Base-by-base conservation (phyloP, 2,113 vertebrate genomes). In the Athene cunicularia region DNA sequence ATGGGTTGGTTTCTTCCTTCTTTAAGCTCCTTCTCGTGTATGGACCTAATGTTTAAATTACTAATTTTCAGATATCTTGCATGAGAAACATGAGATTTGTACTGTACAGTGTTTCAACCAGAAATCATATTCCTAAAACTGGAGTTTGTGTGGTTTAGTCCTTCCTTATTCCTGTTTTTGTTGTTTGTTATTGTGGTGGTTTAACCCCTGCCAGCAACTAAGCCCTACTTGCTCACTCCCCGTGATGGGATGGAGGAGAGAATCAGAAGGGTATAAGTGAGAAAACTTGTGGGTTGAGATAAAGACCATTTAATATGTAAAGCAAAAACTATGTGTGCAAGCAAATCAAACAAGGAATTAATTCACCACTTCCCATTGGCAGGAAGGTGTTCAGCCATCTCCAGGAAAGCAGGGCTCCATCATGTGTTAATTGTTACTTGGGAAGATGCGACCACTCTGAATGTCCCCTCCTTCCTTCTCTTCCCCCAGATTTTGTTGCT, bases 241-340 rank as follows among this genome's bases (percentile, higher is more conserved):
- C 3, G 8, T 5, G 2, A 5, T 14, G 11, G 9, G 6, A 11
- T 21, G 26, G 7, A 9, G 19, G 26, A 86, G 4, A 71, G 15
- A 89, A 74, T 5, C 2, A 1, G 26, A 74, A 74, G 3, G 4
- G 14, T 28, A 27, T 59, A 80, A 37, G 10, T 47, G 26, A 53
- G 28, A 96, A 77, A 55, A 93, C 9, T 55, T 0, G 0, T 22
- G 5, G 4, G 4, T 8, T 79, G 13, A 80, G 20, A 39, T 5
- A 47, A 70, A 55, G 9, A 17, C 9, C 23, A 9, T 8, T 41
- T 62, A 82, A 81, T 4, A 59, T 1, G 8, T 8, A 77, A 81
- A 63, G 14, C 4, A 70, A 77, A 93, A 73, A 2, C 23, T 1
- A 2, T 1, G 0, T 2, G 4, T 1, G 0, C 12, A 55, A 60